These are phyloP conservation scores for Bovichtus variegatus DNA, from an alignment of 2,797 vertebrate genomes.

Conservation along the genomic window DNA sequence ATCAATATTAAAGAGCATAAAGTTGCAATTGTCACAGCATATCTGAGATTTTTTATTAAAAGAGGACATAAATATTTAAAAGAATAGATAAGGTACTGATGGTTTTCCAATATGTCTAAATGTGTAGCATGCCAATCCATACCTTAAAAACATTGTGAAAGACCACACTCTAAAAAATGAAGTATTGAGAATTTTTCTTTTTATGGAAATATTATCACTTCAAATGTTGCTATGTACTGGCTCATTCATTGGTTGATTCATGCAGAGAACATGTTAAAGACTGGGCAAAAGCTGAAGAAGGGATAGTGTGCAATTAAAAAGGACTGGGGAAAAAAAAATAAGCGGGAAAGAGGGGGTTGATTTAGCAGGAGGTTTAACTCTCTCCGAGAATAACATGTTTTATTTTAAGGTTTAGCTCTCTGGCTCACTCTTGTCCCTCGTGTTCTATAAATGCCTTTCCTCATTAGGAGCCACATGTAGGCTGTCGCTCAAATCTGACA, in stretches of 20 bases:
- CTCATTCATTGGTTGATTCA: constrained; percentile 20
- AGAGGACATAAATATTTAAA: background rate
- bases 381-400: constrained; percentile 78
- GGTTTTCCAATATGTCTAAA: background rate
- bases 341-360: constrained; percentile 50
- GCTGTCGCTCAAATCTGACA: constrained; percentile 80
- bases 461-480: constrained; percentile 83
- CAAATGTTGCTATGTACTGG: background rate
- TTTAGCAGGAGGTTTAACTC: constrained; percentile 66
- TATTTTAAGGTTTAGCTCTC: constrained; percentile 85
- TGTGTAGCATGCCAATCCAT: background rate
- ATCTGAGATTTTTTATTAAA: background rate
- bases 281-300: background rate
- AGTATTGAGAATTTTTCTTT: background rate
- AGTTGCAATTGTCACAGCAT: background rate
- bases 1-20: background rate
- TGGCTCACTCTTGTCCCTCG: constrained; percentile 72
- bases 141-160: too few species aligned
- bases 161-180: too few species aligned
- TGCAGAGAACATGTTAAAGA: background rate
- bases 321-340: constrained; percentile 25
- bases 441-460: constrained; percentile 80
- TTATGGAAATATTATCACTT: background rate
- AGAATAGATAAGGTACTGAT: background rate
- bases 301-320: constrained; percentile 32